Conservation (phyloP, 2,797 vertebrate species). For the Sebastes diploproa region DNA sequence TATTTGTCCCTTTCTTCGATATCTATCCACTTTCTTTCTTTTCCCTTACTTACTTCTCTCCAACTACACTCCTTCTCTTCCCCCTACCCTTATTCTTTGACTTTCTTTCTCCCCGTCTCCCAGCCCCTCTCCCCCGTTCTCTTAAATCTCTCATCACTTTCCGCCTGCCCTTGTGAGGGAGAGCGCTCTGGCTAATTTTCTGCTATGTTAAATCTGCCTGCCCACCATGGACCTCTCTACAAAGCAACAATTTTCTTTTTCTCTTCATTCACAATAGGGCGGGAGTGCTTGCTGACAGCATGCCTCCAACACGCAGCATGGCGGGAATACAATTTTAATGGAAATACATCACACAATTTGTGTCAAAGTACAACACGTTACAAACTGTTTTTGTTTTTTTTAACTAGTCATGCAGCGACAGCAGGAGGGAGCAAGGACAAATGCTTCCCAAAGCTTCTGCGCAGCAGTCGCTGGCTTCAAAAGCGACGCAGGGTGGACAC, state of each 20-base stretch:
- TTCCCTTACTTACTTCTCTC: neutral
- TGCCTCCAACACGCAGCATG: constrained; percentile 1
- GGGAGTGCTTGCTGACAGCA: constrained; percentile 31
- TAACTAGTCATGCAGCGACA: constrained; percentile 8
- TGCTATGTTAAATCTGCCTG: constrained; percentile 56
- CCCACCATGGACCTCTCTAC: constrained; percentile 38
- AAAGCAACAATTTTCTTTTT: constrained; percentile 45
- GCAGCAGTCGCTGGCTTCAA: constrained; percentile 3
- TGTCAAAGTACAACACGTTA: neutral
- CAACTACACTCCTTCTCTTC: neutral
- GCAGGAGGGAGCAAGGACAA: constrained; percentile 14
- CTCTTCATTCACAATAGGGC: constrained; percentile 45
- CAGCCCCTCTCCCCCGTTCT: neutral
- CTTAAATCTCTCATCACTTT: constrained; percentile 48
- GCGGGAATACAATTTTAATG: constrained; percentile 13
- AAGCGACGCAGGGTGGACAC: constrained; percentile 29
- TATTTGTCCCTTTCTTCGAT: neutral
- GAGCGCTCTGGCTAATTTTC: constrained; percentile 41
- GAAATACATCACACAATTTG: constrained; percentile 24
- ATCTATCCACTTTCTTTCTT: neutral
- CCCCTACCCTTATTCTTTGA: neutral
- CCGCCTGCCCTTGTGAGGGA: neutral
- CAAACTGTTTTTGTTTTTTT: neutral
- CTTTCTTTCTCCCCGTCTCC: constrained; percentile 9
- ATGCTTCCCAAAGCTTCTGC: constrained; percentile 30